phyloP scores from a whole-genome alignment of 2,113 vertebrate genomes.

The Trichechus manatus region DNA sequence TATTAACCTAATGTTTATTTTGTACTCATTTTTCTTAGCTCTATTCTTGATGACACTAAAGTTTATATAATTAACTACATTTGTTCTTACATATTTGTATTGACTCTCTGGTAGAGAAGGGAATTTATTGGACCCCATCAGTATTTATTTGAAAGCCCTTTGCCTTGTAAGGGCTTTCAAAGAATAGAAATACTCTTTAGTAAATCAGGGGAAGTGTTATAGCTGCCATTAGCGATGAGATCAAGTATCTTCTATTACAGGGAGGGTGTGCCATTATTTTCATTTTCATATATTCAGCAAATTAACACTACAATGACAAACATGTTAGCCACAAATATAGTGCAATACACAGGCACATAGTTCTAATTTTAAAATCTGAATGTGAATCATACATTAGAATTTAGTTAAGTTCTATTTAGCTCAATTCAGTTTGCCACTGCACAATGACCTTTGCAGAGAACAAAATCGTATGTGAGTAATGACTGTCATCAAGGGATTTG shows the following conservation, averaged over 20 bases:
- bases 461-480: background rate
- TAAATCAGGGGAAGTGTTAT: background rate
- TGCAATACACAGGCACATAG: background rate
- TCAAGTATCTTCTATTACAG: background rate
- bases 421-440: background rate
- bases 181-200: background rate
- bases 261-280: background rate
- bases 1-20: slow-evolving; percentile 27
- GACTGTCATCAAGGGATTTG: background rate
- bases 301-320: background rate
- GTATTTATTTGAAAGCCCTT: background rate
- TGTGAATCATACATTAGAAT: slow-evolving; percentile 12
- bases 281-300: background rate
- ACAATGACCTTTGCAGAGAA: background rate
- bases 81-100: background rate
- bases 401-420: background rate
- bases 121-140: background rate
- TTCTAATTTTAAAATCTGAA: slow-evolving; percentile 39
- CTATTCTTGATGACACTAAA: background rate
- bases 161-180: background rate
- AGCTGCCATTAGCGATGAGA: background rate
- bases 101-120: background rate
- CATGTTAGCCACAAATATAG: background rate
- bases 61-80: background rate
- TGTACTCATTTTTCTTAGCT: background rate